Conservation (phyloP, 1,140 invertebrate genomes). For the Musca domestica region DNA sequence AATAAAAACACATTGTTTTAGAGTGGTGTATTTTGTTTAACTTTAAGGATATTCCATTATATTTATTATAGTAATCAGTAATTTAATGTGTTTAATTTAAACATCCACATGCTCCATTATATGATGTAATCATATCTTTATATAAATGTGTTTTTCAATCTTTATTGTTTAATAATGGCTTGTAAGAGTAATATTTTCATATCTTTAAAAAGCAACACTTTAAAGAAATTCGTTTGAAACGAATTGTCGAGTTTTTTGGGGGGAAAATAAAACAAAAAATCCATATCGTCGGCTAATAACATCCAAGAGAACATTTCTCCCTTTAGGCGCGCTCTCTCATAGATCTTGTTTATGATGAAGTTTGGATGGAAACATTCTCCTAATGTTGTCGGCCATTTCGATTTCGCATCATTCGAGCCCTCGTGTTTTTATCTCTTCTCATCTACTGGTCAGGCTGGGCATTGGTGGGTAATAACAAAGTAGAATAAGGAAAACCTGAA, state of each 20-base stretch:
- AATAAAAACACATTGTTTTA: conserved; percentile 10
- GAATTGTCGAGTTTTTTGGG: neutral
- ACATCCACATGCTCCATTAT: conserved; percentile 17
- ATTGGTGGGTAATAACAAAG: neutral
- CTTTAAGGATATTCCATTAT: conserved; percentile 15
- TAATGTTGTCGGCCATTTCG: conserved; percentile 1
- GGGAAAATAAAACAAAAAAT: conserved; percentile 5
- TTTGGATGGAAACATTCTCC: neutral
- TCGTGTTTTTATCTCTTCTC: no score
- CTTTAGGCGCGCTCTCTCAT: conserved; percentile 8
- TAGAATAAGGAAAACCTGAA: conserved; percentile 43
- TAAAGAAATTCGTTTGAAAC: conserved; percentile 12
- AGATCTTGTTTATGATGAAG: no score
- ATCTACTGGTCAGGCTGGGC: neutral
- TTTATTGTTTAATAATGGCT: conserved; percentile 11
- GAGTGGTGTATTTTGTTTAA: conserved; percentile 17
- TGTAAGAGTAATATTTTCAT: neutral
- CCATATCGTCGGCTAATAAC: neutral
- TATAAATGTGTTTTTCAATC: neutral
- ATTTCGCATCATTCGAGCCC: neutral
- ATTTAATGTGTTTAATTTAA: conserved; percentile 18
- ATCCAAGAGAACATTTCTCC: neutral
- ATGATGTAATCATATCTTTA: conserved; percentile 23
- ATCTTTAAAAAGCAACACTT: conserved; percentile 14
- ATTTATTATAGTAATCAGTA: neutral